Conservation (phyloP, 1,140 invertebrate species). For the Vollenhovia emeryi region DNA sequence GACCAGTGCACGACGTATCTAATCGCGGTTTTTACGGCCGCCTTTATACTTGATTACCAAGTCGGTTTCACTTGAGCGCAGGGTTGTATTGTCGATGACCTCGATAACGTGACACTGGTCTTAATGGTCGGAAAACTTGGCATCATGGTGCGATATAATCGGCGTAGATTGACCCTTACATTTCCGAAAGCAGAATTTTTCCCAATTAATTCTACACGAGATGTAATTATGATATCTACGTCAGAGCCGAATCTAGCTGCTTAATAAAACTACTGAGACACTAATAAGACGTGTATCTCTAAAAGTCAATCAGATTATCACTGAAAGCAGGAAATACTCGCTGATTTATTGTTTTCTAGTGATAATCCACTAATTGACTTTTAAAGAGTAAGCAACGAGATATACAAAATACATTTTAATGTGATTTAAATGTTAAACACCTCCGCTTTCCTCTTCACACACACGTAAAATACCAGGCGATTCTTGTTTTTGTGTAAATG, state of each 20-base stretch:
- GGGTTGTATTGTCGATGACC: constrained; percentile 6
- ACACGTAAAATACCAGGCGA: neutral
- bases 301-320: too few relatives aligned
- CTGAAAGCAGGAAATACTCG: too few relatives aligned
- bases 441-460: neutral
- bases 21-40: constrained; percentile 19
- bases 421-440: neutral
- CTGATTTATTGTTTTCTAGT: too few relatives aligned
- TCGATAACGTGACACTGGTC: constrained; percentile 11
- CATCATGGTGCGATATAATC: neutral
- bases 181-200: neutral
- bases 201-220: neutral
- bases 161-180: neutral
- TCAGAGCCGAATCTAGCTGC: neutral
- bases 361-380: too few relatives aligned
- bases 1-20: neutral
- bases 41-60: constrained; percentile 19
- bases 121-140: constrained; percentile 5
- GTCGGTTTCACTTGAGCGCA: neutral
- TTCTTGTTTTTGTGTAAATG: neutral
- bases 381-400: neutral
- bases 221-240: neutral
- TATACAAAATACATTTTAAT: neutral
- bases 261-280: neutral
- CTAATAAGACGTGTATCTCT: neutral